phyloP scores from a whole-genome alignment of 2,113 vertebrate genomes.

The Eidolon helvum region DNA sequence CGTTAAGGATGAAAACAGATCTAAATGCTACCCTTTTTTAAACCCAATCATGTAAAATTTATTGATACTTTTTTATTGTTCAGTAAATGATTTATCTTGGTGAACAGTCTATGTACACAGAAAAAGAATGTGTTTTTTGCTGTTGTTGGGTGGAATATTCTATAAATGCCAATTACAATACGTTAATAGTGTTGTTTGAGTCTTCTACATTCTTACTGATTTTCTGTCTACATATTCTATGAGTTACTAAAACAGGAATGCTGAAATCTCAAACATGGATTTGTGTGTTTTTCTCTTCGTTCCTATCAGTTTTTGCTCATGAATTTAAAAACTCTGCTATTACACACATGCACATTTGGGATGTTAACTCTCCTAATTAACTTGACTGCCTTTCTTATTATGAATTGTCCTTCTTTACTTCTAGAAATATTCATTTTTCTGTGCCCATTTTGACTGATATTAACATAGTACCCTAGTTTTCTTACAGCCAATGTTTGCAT shows the following conservation, averaged over 20 bases:
- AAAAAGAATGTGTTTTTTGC: neutral
- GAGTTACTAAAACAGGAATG: neutral
- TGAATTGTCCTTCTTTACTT: neutral
- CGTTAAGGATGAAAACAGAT: neutral
- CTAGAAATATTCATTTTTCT: neutral
- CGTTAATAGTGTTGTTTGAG: neutral
- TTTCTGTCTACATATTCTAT: neutral
- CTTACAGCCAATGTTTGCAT: neutral
- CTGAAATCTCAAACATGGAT: neutral
- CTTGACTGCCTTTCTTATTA: neutral
- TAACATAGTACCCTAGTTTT: neutral
- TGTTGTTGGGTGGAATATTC: neutral
- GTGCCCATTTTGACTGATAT: neutral
- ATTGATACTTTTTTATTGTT: neutral
- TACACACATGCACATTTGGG: neutral
- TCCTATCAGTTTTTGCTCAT: neutral
- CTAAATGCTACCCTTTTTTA: neutral
- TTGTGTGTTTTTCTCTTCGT: neutral
- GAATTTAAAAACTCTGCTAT: neutral
- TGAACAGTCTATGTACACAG: neutral
- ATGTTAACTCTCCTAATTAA: neutral
- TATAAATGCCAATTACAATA: conserved; percentile 14
- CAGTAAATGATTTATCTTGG: neutral
- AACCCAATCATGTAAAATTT: neutral
- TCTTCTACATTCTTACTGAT: neutral